These are phyloP conservation scores for Latheticus oryzae DNA, from an alignment of 2,888 invertebrate species.

Conservation along the genomic window DNA sequence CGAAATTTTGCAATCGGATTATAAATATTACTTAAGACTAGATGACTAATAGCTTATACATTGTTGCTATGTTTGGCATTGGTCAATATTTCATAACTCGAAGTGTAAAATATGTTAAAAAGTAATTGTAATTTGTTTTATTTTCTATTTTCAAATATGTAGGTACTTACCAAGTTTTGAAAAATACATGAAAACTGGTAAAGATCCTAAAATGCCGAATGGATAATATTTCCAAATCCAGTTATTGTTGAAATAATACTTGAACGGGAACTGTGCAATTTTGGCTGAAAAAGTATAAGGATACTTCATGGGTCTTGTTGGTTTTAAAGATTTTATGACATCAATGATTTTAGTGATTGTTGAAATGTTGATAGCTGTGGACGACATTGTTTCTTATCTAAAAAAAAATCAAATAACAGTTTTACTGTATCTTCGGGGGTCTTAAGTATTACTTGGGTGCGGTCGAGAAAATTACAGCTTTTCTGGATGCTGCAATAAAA, in stretches of 20 bases:
- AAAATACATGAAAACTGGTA: conserved; percentile 68
- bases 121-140: conserved; percentile 24
- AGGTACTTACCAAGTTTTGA: conserved; percentile 63
- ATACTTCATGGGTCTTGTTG: conserved; percentile 68
- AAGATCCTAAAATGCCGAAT: conserved; percentile 55
- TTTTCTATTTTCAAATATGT: not conserved
- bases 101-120: too few relatives aligned
- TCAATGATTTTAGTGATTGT: too few relatives aligned
- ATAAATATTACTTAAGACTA: too few relatives aligned
- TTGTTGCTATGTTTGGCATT: too few relatives aligned
- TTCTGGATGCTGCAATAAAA: not conserved
- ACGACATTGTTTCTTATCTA: not conserved
- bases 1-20: too few relatives aligned
- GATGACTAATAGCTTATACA: too few relatives aligned
- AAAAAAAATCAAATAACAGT: conserved; percentile 9
- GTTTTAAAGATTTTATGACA: not conserved
- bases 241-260: conserved; percentile 65
- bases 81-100: too few relatives aligned
- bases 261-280: conserved; percentile 70
- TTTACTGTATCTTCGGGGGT: conserved; percentile 4
- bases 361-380: too few relatives aligned
- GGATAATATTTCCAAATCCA: conserved; percentile 66
- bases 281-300: conserved; percentile 72
- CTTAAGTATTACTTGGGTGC: conserved; percentile 1
- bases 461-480: conserved; percentile 8